Percentiles rank a stretch among this genome's conserved stretches.
phyloP scores from a whole-genome alignment of 2,113 vertebrate genomes.

The Heterochromis multidens region DNA sequence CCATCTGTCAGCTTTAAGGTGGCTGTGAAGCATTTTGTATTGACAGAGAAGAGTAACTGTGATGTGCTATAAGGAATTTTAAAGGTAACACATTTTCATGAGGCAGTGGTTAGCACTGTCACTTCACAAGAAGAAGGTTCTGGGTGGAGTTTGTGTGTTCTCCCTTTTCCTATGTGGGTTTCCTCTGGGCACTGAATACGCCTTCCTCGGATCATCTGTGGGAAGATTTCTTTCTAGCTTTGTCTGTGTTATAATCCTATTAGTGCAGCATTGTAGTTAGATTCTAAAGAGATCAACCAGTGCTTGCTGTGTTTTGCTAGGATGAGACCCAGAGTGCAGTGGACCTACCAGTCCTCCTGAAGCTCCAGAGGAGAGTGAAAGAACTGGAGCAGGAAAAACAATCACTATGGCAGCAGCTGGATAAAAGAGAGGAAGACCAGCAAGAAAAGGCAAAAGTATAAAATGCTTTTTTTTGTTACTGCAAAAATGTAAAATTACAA shows the following conservation, averaged over 20 bases:
- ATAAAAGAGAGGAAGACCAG: constrained; percentile 84
- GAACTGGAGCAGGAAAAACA: constrained; percentile 93
- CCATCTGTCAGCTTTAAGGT: background rate
- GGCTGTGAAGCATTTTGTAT: background rate
- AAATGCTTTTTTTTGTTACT: background rate
- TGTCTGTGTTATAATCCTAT: constrained; percentile 19
- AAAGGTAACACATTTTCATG: background rate
- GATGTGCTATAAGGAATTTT: background rate
- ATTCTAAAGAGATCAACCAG: background rate
- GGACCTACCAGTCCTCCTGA: constrained; percentile 91
- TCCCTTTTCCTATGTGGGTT: background rate
- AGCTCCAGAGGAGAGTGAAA: constrained; percentile 90
- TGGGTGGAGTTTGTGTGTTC: background rate
- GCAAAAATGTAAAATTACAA: background rate
- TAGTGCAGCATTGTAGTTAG: constrained; percentile 27
- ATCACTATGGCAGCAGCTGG: constrained; percentile 84
- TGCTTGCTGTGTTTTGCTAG: constrained; percentile 62
- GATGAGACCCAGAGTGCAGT: constrained; percentile 78
- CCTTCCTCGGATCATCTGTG: background rate
- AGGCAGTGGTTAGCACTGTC: background rate
- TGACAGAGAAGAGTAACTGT: background rate
- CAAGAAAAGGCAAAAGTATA: constrained; percentile 72
- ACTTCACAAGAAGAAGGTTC: background rate
- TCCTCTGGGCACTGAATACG: background rate
- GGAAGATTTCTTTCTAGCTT: background rate